phyloP scores from a whole-genome alignment of 2,797 vertebrate species.

The Anniella stebbinsi region DNA sequence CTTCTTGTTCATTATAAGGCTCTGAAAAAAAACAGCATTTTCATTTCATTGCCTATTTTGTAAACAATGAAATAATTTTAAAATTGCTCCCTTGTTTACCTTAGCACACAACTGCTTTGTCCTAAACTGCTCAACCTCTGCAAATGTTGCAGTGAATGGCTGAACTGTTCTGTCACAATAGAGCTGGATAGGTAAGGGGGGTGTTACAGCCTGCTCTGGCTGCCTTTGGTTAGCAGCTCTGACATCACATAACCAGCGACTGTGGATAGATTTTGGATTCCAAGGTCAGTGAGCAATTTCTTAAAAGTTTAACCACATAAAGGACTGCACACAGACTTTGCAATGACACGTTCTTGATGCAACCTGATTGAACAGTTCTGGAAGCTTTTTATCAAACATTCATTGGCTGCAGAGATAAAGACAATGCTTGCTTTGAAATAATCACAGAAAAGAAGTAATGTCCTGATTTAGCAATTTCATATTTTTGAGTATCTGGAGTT shows the following conservation, averaged over 20 bases:
- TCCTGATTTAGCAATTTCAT: neutral
- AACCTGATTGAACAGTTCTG: neutral
- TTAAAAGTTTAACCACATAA: neutral
- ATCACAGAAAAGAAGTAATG: neutral
- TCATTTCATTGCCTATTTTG: no score
- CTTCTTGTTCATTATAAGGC: neutral
- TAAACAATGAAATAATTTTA: neutral
- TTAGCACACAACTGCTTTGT: neutral
- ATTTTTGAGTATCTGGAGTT: neutral
- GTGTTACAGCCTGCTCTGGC: neutral
- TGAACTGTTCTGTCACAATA: neutral
- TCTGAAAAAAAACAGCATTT: neutral
- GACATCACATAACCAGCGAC: neutral
- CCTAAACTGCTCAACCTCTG: neutral
- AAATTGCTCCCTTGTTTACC: neutral
- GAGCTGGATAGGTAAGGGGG: neutral
- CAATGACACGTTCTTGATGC: neutral
- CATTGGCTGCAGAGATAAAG: neutral
- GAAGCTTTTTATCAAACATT: neutral
- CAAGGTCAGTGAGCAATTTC: neutral
- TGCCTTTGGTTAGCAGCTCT: neutral
- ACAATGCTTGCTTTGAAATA: constrained; percentile 4
- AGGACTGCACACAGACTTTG: neutral
- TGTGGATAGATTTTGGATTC: neutral
- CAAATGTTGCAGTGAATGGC: neutral